Percentiles rank a stretch among this genome's conserved stretches.
phyloP scores from a whole-genome alignment of 2,888 invertebrate genomes.

The Dyspetes luteomarginatus region DNA sequence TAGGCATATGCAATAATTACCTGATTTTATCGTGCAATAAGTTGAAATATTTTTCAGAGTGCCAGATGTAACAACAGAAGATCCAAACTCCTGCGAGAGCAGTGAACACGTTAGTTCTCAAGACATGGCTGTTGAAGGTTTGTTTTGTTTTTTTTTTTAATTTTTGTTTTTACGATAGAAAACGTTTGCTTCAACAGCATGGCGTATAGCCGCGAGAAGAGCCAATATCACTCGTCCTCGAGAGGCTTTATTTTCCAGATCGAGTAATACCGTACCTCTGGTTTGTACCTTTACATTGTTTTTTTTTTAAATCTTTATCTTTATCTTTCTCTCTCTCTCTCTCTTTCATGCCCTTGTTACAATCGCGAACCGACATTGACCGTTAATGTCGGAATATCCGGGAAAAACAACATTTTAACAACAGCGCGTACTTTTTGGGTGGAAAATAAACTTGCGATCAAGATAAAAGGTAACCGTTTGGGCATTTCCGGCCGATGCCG shows the following conservation, averaged over 20 bases:
- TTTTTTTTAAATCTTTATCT: constrained; percentile 16
- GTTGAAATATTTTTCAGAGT: constrained; percentile 46
- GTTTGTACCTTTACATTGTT: neutral
- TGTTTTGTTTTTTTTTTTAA: constrained; percentile 34
- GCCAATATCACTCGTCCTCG: constrained; percentile 66
- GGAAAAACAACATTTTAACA: constrained; percentile 7
- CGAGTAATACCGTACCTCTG: constrained; percentile 29
- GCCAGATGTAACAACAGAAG: constrained; percentile 64
- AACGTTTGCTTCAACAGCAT: constrained; percentile 64
- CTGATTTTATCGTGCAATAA: constrained; percentile 20
- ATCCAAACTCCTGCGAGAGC: constrained; percentile 81
- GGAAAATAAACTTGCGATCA: neutral
- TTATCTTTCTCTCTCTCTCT: too few relatives aligned
- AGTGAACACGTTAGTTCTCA: constrained; percentile 80
- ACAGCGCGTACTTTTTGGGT: too few relatives aligned
- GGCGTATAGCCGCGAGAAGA: constrained; percentile 63
- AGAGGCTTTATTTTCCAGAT: constrained; percentile 51
- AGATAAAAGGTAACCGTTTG: neutral
- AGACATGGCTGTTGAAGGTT: constrained; percentile 65
- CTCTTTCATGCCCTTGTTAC: neutral
- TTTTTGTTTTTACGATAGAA: constrained; percentile 53
- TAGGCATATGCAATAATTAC: constrained; percentile 58
- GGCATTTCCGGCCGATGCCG: too few relatives aligned
- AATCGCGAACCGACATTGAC: constrained; percentile 25
- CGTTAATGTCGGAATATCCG: constrained; percentile 20